These are phyloP conservation scores for Ramphastos sulfuratus DNA, from an alignment of 2,113 vertebrate species.

Conservation along the genomic window DNA sequence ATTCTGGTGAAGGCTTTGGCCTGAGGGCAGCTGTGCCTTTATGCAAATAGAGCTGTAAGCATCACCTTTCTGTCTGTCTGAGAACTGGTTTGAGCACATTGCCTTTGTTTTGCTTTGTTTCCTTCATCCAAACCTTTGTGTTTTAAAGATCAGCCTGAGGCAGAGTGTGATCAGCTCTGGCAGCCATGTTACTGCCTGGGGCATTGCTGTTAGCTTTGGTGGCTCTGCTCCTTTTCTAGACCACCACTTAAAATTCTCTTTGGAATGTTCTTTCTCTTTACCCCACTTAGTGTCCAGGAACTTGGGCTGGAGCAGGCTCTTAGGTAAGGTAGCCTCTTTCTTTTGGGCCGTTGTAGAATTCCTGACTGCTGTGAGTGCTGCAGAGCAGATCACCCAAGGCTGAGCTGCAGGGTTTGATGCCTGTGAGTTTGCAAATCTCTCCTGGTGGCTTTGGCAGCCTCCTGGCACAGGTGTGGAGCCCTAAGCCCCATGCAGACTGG, in stretches of 20 bases:
- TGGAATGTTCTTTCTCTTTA: background rate
- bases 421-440: background rate
- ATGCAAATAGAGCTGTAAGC: background rate
- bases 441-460: background rate
- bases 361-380: background rate
- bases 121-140: background rate
- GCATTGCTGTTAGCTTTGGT: background rate
- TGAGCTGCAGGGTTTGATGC: background rate
- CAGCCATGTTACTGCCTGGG: background rate
- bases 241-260: background rate
- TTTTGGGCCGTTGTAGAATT: background rate
- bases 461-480: background rate
- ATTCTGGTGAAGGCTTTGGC: background rate
- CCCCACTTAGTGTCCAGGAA: background rate
- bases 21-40: background rate
- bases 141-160: background rate
- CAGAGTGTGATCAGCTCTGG: background rate
- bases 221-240: background rate
- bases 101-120: background rate
- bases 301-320: background rate
- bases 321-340: background rate
- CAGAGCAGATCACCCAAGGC: background rate
- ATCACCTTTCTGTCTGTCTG: background rate
- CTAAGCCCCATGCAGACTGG: fast-evolving
- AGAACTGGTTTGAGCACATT: background rate